Base-by-base conservation (phyloP, 2,888 invertebrate species). In the Serripes groenlandicus region DNA sequence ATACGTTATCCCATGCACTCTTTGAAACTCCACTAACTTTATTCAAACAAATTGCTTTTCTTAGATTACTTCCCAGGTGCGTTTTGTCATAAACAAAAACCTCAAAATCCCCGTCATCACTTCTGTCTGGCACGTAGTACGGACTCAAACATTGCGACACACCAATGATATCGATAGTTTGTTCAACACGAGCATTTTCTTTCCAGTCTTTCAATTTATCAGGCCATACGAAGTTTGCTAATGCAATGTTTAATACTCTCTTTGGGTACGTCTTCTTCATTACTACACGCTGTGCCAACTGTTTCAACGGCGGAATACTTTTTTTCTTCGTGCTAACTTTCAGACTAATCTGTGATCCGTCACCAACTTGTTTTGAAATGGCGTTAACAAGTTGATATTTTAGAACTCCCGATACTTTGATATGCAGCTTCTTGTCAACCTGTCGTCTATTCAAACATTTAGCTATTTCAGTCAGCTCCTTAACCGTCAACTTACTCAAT, bases 51-150 rank as follows among this genome's bases (percentile, higher is more conserved):
- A 71, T 54, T 21, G 71, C 34, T 54, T 75, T 75, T 54, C 75
- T 66, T 2, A 75, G 42, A 23, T 75, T 75, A 37, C 66, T 75
- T 3, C 75, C 75, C 2, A 75, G 28, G 49, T 75, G 54, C 5
- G 75, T 75, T 69, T 79, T 79, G 70, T 79, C 78, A 30, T 79
- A 79, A 18, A 74, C 73, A 49, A 68, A 60, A 4, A 79, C 32
- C 26, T 68, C 52, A 60, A 79, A 74, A 15, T 79, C 68, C 9
- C 49, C 68, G 1, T 32, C 21, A 28, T 62, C 35, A 49, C n/a
- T 35, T 4, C 21, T 35, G 54, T 78, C 72, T 54, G 78, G 78
- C 18, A 78, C 78, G 42, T 78, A 78, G 23, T 72, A 78, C 26
- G 75, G 75, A n/a, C n/a, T 5, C 18, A 62, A 62, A n/a, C n/a